A percentile compares a stretch with the other conserved stretches of the same genome.
Conservation (phyloP, 2,888 invertebrate genomes). For the Macaria notata region DNA sequence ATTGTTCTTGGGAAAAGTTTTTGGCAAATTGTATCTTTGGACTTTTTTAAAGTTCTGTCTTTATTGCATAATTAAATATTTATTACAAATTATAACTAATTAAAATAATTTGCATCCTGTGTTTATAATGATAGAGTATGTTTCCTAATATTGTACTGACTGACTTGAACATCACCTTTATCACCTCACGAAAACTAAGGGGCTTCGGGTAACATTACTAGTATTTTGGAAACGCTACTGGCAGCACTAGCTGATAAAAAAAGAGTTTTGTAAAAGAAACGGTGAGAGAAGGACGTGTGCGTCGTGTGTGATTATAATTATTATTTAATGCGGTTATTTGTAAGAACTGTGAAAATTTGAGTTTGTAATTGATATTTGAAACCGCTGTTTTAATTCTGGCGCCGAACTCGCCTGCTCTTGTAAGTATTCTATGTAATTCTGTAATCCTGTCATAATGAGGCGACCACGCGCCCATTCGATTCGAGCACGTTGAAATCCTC, state of each 20-base stretch:
- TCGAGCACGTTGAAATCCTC: conserved; percentile 43
- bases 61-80: no score
- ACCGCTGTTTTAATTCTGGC: conserved; percentile 5
- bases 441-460: conserved; percentile 27
- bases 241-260: background rate
- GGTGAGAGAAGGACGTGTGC: conserved; percentile 49
- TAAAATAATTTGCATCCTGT: no score
- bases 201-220: no score
- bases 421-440: conserved; percentile 43
- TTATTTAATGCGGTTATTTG: conserved; percentile 17
- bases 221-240: no score
- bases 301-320: conserved; percentile 40
- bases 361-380: background rate
- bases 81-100: no score
- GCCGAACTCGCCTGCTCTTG: conserved; percentile 46
- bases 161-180: no score
- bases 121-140: no score
- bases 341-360: conserved; percentile 6
- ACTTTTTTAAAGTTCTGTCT: no score
- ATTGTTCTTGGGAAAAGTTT: no score
- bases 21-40: no score
- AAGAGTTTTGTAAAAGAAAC: conserved; percentile 51
- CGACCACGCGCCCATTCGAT: conserved; percentile 51
- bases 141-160: no score
- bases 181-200: no score